Conservation (phyloP, 1,140 invertebrate species). For the Lepidurus couesii region DNA sequence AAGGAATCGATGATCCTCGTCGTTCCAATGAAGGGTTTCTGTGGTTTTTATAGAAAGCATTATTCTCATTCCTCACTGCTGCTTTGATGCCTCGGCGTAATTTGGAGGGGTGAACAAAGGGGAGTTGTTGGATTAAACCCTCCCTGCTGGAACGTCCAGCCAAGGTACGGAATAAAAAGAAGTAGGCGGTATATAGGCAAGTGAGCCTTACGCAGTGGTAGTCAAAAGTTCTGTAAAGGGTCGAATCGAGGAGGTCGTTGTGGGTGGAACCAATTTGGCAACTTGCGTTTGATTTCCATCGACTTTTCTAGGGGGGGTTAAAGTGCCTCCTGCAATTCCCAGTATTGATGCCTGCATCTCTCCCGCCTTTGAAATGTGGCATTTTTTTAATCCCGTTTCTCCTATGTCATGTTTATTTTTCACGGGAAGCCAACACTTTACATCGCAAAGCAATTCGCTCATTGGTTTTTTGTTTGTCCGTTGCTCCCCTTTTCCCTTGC, state of each 20-base stretch:
- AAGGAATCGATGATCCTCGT: neutral
- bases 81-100: neutral
- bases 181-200: neutral
- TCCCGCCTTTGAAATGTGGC: neutral
- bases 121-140: neutral
- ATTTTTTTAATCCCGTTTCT: neutral
- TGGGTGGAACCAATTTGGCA: neutral
- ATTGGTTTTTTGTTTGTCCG: neutral
- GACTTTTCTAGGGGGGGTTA: neutral
- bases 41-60: constrained; percentile 4
- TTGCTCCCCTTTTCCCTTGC: neutral
- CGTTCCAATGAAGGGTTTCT: constrained; percentile 4
- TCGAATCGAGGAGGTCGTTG: neutral
- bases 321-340: neutral
- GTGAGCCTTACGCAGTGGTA: neutral
- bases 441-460: neutral
- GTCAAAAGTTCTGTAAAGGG: neutral
- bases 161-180: neutral
- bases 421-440: neutral
- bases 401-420: neutral
- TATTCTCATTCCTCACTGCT: neutral
- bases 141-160: too few relatives aligned
- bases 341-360: neutral
- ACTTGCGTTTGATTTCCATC: neutral
- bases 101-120: neutral